phyloP scores from a whole-genome alignment of 2,888 invertebrate genomes.

The Malachius bipustulatus region DNA sequence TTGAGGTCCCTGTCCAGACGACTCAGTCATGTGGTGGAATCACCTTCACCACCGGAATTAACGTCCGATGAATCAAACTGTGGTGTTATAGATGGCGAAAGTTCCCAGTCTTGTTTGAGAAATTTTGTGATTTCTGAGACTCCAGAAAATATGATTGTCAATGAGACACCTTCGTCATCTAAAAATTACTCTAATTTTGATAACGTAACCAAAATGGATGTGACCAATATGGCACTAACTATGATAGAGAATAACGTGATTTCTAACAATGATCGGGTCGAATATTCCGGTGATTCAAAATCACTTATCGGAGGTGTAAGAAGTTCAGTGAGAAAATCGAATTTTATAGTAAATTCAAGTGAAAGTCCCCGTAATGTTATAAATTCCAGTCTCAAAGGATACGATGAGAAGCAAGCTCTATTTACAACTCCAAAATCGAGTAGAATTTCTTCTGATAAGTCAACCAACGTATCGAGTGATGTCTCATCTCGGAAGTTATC shows the following conservation, averaged over 20 bases:
- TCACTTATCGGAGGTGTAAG: background rate
- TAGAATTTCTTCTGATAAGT: conserved; percentile 10
- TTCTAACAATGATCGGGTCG: too few species aligned
- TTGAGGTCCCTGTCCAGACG: conserved; percentile 6
- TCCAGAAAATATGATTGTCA: background rate
- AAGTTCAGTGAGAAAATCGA: conserved; percentile 1
- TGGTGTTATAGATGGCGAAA: conserved; percentile 11
- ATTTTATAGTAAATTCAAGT: too few species aligned
- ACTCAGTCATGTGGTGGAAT: conserved; percentile 5
- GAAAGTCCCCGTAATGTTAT: too few species aligned
- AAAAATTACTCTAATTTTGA: too few species aligned
- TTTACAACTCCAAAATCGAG: background rate
- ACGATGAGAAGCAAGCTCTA: too few species aligned
- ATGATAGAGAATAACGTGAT: too few species aligned
- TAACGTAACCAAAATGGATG: background rate
- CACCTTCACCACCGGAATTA: conserved; percentile 13
- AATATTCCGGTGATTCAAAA: background rate
- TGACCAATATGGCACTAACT: background rate
- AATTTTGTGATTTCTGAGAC: background rate
- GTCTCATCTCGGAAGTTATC: conserved; percentile 1
- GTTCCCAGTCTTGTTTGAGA: background rate
- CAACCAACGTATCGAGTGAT: conserved; percentile 10
- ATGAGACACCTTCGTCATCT: too few species aligned
- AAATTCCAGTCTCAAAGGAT: too few species aligned
- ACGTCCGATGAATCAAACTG: conserved; percentile 21